A percentile compares a stretch with the other conserved stretches of the same genome.
Conservation (phyloP, 1,140 invertebrate genomes). For the Aphaenogaster floridana region DNA sequence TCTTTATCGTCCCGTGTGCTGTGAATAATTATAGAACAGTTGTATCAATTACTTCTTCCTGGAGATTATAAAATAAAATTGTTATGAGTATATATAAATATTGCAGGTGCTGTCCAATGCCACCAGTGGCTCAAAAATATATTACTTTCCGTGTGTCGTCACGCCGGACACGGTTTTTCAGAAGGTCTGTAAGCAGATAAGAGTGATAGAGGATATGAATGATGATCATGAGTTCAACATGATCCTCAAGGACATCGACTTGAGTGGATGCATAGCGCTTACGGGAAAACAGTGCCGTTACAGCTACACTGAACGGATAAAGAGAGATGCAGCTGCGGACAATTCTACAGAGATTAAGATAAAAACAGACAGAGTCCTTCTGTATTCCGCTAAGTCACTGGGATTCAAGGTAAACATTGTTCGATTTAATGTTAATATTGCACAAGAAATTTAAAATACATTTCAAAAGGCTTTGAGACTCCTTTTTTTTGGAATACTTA, state of each 20-base stretch:
- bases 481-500: not conserved
- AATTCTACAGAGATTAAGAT: slow-evolving; percentile 63
- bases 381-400: slow-evolving; percentile 76
- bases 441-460: not conserved
- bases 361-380: slow-evolving; percentile 68
- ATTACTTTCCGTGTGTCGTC: slow-evolving; percentile 80
- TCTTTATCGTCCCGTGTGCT: not conserved
- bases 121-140: slow-evolving; percentile 26
- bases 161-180: slow-evolving; percentile 76
- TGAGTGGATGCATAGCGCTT: slow-evolving; percentile 77
- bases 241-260: slow-evolving; percentile 73
- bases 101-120: slow-evolving; percentile 36
- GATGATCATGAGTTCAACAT: slow-evolving; percentile 79
- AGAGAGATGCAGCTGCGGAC: slow-evolving; percentile 66
- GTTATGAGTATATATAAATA: not conserved
- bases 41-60: not conserved
- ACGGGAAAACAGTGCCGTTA: slow-evolving; percentile 82
- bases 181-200: slow-evolving; percentile 77
- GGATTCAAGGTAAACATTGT: slow-evolving; percentile 72
- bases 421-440: not conserved
- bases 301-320: slow-evolving; percentile 76
- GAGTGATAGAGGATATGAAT: slow-evolving; percentile 75
- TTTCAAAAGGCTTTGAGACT: not conserved
- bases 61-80: slow-evolving; percentile 1
- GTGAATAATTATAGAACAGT: not conserved